A percentile compares a stretch with the other conserved stretches of the same genome.
Evolutionary conservation across 2,888 invertebrate genomes (phyloP).

Genomic region (Spisula solida): DNA sequence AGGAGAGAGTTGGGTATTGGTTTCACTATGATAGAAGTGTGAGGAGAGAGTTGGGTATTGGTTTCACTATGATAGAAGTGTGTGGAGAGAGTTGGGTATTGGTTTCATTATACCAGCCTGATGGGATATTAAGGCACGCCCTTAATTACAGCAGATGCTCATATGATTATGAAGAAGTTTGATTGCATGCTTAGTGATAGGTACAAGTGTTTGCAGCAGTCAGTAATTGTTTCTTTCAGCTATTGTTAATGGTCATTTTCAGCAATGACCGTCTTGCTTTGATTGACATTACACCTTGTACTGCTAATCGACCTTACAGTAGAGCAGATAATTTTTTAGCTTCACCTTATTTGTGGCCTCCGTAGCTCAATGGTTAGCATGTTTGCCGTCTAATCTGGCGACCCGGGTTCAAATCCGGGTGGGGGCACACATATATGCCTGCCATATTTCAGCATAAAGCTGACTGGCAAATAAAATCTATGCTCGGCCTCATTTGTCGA

Average conservation of each 20-base stretch:
- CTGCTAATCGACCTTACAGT: too few species aligned
- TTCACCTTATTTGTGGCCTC: too few species aligned
- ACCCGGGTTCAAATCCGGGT: too few species aligned
- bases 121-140: not conserved
- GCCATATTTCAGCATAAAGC: too few species aligned
- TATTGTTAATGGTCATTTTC: not conserved
- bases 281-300: too few species aligned
- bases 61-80: not conserved
- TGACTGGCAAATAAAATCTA: too few species aligned
- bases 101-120: not conserved
- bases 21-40: not conserved
- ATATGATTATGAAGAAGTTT: not conserved
- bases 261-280: not conserved
- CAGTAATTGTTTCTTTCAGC: not conserved
- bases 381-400: too few species aligned
- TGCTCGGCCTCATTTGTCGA: too few species aligned
- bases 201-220: not conserved
- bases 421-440: too few species aligned
- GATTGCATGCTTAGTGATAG: not conserved
- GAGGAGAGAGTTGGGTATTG: not conserved
- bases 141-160: not conserved
- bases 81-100: not conserved
- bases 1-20: too few species aligned
- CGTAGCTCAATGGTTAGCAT: too few species aligned
- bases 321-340: too few species aligned